Conservation (phyloP, 2,888 invertebrate genomes). For the Uloborus plumipes region DNA sequence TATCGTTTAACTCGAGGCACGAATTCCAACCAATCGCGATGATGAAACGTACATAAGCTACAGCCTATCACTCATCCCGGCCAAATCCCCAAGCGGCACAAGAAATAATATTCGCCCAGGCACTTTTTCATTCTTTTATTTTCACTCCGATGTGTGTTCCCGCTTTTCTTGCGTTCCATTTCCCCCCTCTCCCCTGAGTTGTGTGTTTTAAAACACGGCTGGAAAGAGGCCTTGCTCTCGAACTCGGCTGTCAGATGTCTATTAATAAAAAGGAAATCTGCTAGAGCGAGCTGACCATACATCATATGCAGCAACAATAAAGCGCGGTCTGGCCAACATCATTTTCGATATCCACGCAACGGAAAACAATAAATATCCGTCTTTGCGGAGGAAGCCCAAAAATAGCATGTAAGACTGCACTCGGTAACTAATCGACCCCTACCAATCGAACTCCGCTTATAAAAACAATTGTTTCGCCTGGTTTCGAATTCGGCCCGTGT, state of each 20-base stretch:
- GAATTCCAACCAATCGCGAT: too few species aligned
- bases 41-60: too few species aligned
- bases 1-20: too few species aligned
- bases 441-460: conserved; percentile 44
- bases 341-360: conserved; percentile 27
- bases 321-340: conserved; percentile 28
- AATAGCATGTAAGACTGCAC: conserved; percentile 42
- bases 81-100: too few species aligned
- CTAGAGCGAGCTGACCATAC: conserved; percentile 19
- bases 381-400: conserved; percentile 26
- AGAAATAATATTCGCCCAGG: too few species aligned
- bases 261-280: conserved; percentile 39
- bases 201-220: too few species aligned
- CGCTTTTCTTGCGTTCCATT: too few species aligned
- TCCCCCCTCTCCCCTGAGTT: too few species aligned
- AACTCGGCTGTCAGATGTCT: conserved; percentile 17
- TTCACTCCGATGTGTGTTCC: too few species aligned
- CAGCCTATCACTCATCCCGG: too few species aligned
- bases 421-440: conserved; percentile 51
- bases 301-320: conserved; percentile 38
- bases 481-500: conserved; percentile 57
- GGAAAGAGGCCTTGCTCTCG: too few species aligned
- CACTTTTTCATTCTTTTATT: too few species aligned
- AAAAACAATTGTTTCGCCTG: conserved; percentile 49
- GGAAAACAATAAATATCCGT: conserved; percentile 47